These are phyloP conservation scores for Melinaea menophilus DNA, from an alignment of 2,888 invertebrate species.

Conservation along the genomic window DNA sequence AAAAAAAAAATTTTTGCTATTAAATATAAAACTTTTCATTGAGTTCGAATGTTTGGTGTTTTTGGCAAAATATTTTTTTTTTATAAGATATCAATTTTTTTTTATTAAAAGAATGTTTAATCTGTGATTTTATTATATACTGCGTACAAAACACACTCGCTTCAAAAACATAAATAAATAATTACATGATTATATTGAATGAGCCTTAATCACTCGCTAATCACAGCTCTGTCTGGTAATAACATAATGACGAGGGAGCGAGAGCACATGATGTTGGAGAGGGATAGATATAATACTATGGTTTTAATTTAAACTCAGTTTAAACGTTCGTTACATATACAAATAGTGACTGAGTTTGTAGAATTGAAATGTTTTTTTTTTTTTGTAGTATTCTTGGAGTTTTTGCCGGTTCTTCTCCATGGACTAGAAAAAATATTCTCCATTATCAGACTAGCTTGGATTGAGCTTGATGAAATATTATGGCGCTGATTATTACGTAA, in stretches of 20 bases:
- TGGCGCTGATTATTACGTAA: no score
- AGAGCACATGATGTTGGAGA: conserved; percentile 39
- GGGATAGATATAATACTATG: conserved; percentile 33
- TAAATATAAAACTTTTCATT: no score
- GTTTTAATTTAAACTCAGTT: no score
- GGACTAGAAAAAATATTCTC: no score
- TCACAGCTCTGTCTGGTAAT: conserved; percentile 68
- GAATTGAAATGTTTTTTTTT: no score
- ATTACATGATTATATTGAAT: conserved; percentile 75
- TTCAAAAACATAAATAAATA: conserved; percentile 75
- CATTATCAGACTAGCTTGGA: no score
- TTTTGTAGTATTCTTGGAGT: no score
- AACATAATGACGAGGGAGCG: conserved; percentile 65
- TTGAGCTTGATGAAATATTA: no score
- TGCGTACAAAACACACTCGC: conserved; percentile 67
- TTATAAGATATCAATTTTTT: background rate
- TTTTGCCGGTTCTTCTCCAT: no score
- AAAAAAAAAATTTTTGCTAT: no score
- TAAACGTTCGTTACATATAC: no score
- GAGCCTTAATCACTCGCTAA: conserved; percentile 74
- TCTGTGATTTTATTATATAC: conserved; percentile 43
- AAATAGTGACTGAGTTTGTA: no score
- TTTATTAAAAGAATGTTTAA: conserved; percentile 16
- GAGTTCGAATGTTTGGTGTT: background rate
- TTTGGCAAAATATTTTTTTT: background rate